Evolutionary conservation across 2,797 vertebrate species (phyloP).

Genomic region (Linurgus olivaceus): DNA sequence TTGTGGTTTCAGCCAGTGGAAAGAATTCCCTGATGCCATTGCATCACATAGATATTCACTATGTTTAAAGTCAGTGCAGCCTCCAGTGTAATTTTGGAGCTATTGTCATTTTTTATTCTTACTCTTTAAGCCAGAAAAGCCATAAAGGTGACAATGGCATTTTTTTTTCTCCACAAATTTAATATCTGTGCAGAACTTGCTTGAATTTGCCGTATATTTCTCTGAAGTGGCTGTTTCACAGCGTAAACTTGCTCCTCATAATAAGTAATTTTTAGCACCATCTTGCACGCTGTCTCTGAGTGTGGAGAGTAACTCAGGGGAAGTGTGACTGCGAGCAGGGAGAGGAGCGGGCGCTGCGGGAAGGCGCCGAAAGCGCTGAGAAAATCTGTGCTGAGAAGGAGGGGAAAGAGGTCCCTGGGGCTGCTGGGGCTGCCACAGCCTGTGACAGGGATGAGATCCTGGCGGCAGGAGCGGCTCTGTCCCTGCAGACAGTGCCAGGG

Average conservation of each 20-base stretch:
- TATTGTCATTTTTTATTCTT: conserved; percentile 25
- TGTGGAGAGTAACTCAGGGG: neutral
- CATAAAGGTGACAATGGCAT: neutral
- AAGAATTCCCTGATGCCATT: conserved; percentile 43
- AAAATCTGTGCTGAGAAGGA: neutral
- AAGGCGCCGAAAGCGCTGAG: neutral
- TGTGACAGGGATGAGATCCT: neutral
- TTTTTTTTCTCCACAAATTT: neutral
- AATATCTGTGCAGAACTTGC: conserved; percentile 3
- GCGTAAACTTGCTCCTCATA: conserved; percentile 36
- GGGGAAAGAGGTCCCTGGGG: neutral
- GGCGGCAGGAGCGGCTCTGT: neutral
- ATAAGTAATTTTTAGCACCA: conserved; percentile 40
- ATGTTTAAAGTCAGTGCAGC: conserved; percentile 47
- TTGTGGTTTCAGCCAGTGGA: conserved; percentile 3
- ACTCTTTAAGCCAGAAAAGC: conserved; percentile 4
- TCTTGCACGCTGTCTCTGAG: conserved; percentile 1
- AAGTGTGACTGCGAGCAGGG: neutral
- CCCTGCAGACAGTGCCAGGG: neutral
- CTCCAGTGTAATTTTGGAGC: conserved; percentile 35
- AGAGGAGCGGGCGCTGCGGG: neutral
- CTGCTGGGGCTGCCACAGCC: neutral
- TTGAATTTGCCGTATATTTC: conserved; percentile 39
- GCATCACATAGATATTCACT: conserved; percentile 44
- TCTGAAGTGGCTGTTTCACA: conserved; percentile 21